phyloP scores from a whole-genome alignment of 2,797 vertebrate species.

The Eulemur mongoz region DNA sequence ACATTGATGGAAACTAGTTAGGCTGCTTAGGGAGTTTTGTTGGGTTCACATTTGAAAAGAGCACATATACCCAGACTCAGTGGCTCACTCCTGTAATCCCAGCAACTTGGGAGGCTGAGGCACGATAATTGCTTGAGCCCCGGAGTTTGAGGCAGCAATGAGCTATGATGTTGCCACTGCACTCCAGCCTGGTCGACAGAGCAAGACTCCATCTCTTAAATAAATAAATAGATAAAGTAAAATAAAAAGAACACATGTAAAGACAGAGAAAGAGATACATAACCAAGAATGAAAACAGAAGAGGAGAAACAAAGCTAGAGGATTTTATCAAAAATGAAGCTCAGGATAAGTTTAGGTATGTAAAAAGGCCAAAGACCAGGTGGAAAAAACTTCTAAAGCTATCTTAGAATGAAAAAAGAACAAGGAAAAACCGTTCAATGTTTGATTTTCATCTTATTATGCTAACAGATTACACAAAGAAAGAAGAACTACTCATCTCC shows the following conservation, averaged over 20 bases:
- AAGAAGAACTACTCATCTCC: constrained; percentile 46
- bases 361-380: neutral
- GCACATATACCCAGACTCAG: neutral
- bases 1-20: neutral
- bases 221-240: neutral
- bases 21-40: neutral
- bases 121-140: neutral
- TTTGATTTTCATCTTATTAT: constrained; percentile 53
- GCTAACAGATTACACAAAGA: constrained; percentile 45
- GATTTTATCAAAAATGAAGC: neutral
- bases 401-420: neutral
- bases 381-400: neutral
- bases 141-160: neutral
- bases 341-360: neutral
- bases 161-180: neutral
- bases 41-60: neutral
- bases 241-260: neutral
- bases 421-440: neutral
- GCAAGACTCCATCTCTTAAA: neutral
- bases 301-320: neutral
- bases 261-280: neutral
- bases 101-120: neutral
- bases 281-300: neutral
- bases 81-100: neutral
- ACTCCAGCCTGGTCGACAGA: neutral